Conservation (phyloP, 2,888 invertebrate species). For the Parapristionchus giblindavisi region DNA sequence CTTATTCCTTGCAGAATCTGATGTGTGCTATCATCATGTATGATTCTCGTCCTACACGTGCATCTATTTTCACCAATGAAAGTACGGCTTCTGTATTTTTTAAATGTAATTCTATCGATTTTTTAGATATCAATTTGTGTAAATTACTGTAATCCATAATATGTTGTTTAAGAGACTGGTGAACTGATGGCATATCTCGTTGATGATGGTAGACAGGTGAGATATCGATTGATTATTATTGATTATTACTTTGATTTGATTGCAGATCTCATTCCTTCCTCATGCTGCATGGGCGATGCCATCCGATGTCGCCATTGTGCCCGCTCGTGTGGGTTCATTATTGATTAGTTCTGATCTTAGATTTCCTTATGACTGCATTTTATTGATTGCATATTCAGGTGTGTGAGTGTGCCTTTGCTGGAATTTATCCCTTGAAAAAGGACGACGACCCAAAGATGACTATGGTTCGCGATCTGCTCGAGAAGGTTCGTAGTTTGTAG, state of each 20-base stretch:
- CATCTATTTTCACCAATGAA: background rate
- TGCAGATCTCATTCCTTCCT: constrained; percentile 21
- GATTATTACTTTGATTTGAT: background rate
- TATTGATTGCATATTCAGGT: constrained; percentile 1
- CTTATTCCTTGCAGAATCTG: background rate
- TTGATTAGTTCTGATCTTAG: background rate
- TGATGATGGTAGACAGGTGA: constrained; percentile 15
- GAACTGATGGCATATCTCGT: constrained; percentile 17
- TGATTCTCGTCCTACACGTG: constrained; percentile 1
- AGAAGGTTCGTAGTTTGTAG: constrained; percentile 6
- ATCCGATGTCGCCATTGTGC: constrained; percentile 14
- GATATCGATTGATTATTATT: background rate
- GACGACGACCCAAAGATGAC: background rate
- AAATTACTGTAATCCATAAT: background rate
- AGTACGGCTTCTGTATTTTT: too few relatives aligned
- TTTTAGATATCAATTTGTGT: background rate
- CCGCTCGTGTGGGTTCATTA: background rate
- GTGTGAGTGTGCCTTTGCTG: constrained; percentile 33
- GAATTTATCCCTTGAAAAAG: background rate
- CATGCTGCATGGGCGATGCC: constrained; percentile 31
- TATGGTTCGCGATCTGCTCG: background rate
- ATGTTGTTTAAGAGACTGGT: background rate
- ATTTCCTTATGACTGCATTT: background rate
- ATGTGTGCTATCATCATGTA: constrained; percentile 19
- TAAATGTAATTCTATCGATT: background rate